Conservation (phyloP, 2,888 invertebrate genomes). For the Eledone cirrhosa region DNA sequence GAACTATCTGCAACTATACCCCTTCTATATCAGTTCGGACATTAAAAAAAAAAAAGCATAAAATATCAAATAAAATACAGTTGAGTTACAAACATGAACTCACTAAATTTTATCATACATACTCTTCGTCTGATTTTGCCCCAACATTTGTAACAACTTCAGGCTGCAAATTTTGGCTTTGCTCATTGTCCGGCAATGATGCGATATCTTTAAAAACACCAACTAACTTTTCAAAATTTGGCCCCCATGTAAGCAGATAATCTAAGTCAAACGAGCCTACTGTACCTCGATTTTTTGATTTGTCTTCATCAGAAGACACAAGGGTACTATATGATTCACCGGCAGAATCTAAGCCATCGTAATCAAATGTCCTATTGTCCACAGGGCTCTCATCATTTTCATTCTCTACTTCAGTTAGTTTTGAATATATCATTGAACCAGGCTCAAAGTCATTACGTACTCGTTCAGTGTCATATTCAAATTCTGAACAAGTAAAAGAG, state of each 20-base stretch:
- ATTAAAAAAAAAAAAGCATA: neutral
- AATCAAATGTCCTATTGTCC: constrained; percentile 74
- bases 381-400: constrained; percentile 50
- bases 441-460: constrained; percentile 51
- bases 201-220: constrained; percentile 97
- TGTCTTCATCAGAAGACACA: constrained; percentile 81
- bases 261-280: constrained; percentile 89
- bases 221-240: constrained; percentile 93
- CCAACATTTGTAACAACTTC: constrained; percentile 40
- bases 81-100: neutral
- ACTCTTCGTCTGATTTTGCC: constrained; percentile 36
- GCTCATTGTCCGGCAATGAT: constrained; percentile 81
- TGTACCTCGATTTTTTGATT: constrained; percentile 37
- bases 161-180: constrained; percentile 38
- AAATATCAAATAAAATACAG: neutral
- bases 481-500: constrained; percentile 97
- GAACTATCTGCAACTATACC: too few relatives aligned
- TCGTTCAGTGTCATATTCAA: constrained; percentile 86
- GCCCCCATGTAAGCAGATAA: constrained; percentile 93
- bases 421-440: constrained; percentile 70
- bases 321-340: constrained; percentile 91
- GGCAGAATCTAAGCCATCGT: constrained; percentile 85
- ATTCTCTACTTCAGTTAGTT: constrained; percentile 66
- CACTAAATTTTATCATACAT: constrained; percentile 3
- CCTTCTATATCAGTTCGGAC: too few relatives aligned